Evolutionary conservation across 2,888 invertebrate species (phyloP).

Genomic region (Diadegma fenestrale): DNA sequence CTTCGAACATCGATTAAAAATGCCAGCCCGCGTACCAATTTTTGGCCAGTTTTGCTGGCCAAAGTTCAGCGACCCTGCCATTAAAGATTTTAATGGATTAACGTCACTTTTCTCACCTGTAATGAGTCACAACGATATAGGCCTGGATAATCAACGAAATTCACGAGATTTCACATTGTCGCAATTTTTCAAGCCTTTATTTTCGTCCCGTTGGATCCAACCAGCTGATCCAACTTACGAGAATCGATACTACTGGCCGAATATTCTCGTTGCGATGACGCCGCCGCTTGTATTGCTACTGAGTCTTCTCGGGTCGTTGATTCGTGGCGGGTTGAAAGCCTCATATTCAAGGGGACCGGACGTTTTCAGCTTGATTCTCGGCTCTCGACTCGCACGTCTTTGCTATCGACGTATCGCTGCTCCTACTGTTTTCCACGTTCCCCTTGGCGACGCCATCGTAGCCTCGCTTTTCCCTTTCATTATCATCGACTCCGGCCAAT

Average conservation of each 20-base stretch:
- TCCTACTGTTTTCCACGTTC: slow-evolving; percentile 37
- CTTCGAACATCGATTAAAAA: too few species aligned
- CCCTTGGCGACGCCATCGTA: slow-evolving; percentile 47
- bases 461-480: slow-evolving; percentile 33
- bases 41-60: background rate
- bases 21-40: background rate
- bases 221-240: slow-evolving; percentile 51
- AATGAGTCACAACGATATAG: background rate
- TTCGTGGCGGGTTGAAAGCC: slow-evolving; percentile 58
- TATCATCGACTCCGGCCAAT: background rate
- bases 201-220: slow-evolving; percentile 29
- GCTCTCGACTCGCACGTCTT: slow-evolving; percentile 5
- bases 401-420: slow-evolving; percentile 51
- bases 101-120: slow-evolving; percentile 33
- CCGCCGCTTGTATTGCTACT: slow-evolving; percentile 5
- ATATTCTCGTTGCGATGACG: slow-evolving; percentile 8
- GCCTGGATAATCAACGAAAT: slow-evolving; percentile 1
- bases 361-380: slow-evolving; percentile 28
- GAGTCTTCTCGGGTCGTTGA: slow-evolving; percentile 60
- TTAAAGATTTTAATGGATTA: background rate
- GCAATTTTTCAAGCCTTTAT: slow-evolving; percentile 2
- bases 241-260: slow-evolving; percentile 37
- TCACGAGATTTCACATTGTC: slow-evolving; percentile 40
- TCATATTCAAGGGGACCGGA: slow-evolving; percentile 55
- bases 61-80: background rate